Evolutionary conservation across 2,888 invertebrate genomes (phyloP).

Genomic region (Drosophila niveifrons): DNA sequence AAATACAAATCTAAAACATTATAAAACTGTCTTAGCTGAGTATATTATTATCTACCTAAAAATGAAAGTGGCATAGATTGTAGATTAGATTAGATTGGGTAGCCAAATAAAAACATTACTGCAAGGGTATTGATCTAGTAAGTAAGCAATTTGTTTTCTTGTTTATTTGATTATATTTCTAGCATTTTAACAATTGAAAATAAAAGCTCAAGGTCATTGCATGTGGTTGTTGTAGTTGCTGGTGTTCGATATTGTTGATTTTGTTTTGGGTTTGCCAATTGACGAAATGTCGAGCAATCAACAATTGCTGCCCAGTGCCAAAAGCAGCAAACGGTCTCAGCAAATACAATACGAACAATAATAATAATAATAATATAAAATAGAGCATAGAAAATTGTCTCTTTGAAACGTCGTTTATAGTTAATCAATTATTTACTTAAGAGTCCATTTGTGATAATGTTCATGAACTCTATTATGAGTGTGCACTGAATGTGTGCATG

Average conservation of each 20-base stretch:
- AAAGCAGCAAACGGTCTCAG: slow-evolving; percentile 11
- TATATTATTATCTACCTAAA: not conserved
- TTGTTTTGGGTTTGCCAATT: slow-evolving; percentile 48
- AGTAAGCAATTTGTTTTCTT: not conserved
- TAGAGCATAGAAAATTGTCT: slow-evolving; percentile 45
- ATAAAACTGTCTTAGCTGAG: not conserved
- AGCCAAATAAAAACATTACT: not conserved
- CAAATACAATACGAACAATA: slow-evolving; percentile 10
- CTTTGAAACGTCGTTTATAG: slow-evolving; percentile 30
- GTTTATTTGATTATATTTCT: slow-evolving; percentile 8
- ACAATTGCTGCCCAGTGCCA: slow-evolving; percentile 32
- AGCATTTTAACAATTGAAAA: slow-evolving; percentile 37
- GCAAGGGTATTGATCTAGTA: not conserved
- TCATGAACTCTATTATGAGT: slow-evolving; percentile 42
- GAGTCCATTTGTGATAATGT: slow-evolving; percentile 47
- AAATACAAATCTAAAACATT: not conserved
- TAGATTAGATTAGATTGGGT: slow-evolving; percentile 9
- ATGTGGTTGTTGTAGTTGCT: slow-evolving; percentile 3
- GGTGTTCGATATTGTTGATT: slow-evolving; percentile 9
- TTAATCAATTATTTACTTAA: slow-evolving; percentile 32
- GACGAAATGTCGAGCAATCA: slow-evolving; percentile 36
- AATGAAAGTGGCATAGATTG: slow-evolving; percentile 2
- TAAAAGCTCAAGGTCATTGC: slow-evolving; percentile 46
- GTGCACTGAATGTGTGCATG: not conserved
- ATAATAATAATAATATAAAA: slow-evolving; percentile 26